Evolutionary conservation across 2,113 vertebrate genomes (phyloP), one percentile per base, ranked within the genome.

Genomic region (Aspiorhynchus laticeps): DNA sequence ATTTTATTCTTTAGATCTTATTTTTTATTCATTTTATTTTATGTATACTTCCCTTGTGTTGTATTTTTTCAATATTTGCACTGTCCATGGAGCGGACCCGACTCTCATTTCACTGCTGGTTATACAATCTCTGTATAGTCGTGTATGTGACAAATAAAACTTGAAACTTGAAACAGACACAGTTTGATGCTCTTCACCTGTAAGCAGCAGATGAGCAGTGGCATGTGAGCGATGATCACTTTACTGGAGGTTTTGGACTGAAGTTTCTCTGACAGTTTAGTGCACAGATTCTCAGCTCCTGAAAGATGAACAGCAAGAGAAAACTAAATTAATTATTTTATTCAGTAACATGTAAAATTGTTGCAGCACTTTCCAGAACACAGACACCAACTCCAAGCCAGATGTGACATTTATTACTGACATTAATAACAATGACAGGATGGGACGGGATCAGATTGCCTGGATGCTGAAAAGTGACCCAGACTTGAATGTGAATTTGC

Each of bases 211-310:
- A 98, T 97, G 1, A 99, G 96, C 83, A 99, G 91, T 0, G 98
- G 98, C 94, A 99, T 95, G 90, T 99, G 98, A 3, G 98, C 98
- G 17, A 99, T 98, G 92, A 99, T 97, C 90, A 99, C 94, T 94
- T 99, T 99, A 93, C 97, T 99, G 19, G 98, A 98, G 0, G 97
- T 98, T 95, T 99, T 99, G 0, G 97, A 99, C 93, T 99, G 98
- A 43, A 99, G 94, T 89, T 99, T 99, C 92, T 99, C 97, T 0
- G 98, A 98, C 1, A 99, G 93, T 89, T 98, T 98, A 88, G 96
- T 96, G 89, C 98, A 99, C 89, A 99, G 92, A 90, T 98, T 99
- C 93, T 99, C 98, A 43, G 98, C 98, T 90, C 97, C 98, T 99
- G 75, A 0, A 80, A 46, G 53, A 61, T 36, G 28, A 56, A 56